Conservation (phyloP, 1,140 invertebrate genomes). For the Zaprionus africanus region DNA sequence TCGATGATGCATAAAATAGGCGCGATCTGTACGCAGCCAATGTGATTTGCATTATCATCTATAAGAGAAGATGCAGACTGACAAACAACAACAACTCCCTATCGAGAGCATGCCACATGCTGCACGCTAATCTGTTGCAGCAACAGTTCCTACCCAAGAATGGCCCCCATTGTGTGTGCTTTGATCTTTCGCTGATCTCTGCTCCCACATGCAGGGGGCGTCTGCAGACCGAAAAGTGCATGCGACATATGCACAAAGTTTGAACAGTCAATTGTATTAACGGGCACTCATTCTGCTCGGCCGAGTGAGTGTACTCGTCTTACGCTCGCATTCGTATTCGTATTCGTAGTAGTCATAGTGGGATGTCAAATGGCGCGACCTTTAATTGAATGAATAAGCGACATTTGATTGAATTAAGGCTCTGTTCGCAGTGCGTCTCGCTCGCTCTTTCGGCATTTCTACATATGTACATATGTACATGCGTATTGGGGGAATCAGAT, state of each 20-base stretch:
- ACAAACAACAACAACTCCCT: background rate
- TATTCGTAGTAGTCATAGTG: slow-evolving; percentile 55
- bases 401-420: slow-evolving; percentile 82
- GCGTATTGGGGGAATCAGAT: slow-evolving; percentile 5
- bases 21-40: slow-evolving; percentile 41
- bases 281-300: background rate
- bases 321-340: slow-evolving; percentile 20
- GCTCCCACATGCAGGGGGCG: background rate
- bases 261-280: slow-evolving; percentile 70
- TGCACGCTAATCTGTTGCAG: slow-evolving; percentile 49
- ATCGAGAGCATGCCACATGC: background rate
- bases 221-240: slow-evolving; percentile 7
- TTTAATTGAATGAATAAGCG: slow-evolving; percentile 84
- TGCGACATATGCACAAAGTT: slow-evolving; percentile 57
- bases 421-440: slow-evolving; percentile 12
- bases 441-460: slow-evolving; percentile 11
- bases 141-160: slow-evolving; percentile 57
- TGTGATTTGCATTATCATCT: slow-evolving; percentile 65
- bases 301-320: slow-evolving; percentile 12
- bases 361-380: slow-evolving; percentile 79
- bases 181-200: slow-evolving; percentile 45
- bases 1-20: slow-evolving; percentile 60
- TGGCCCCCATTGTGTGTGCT: slow-evolving; percentile 62
- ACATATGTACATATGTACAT: slow-evolving; percentile 9
- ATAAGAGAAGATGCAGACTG: slow-evolving; percentile 10